Base-by-base conservation (phyloP, 2,113 vertebrate genomes). In the western clawed frog (Xenopus tropicalis) region DNA sequence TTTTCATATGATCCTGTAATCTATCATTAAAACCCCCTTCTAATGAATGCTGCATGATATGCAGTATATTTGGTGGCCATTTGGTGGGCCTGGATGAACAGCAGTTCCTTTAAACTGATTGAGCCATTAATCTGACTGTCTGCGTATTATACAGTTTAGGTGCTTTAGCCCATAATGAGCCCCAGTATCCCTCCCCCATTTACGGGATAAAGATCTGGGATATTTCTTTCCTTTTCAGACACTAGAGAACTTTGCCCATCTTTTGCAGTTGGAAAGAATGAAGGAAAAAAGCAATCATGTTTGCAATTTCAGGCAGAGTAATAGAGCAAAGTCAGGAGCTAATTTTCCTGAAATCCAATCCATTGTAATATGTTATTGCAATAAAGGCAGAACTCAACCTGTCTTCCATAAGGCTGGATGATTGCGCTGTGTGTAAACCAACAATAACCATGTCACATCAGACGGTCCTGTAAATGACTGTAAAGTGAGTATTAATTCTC, bases 271-370 rank as follows among this genome's bases (percentile, higher is more conserved):
- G 72, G 64, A 61, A 52, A 51, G 44, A 88, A 82, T 80, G 62
- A 76, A 74, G 51, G 56, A 65, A 56, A 77, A 82, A 67, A 63
- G 78, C 22, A 83, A 77, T 85, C 84, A 84, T 83, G 84, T 86
- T 90, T 91, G 90, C 90, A 91, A 88, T 89, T 89, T 90, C 87
- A 79, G 83, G 88, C 87, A 86, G 87, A 85, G 86, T 88, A 88
- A 90, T 90, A 90, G 90, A 90, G 80, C 88, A 83, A 77, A 88
- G 88, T 88, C 89, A 91, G 90, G 86, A 90, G 89, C 89, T 91
- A 90, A 91, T 91, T 91, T 88, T 89, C 88, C 86, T 90, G 90
- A 90, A 92, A 92, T 83, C n/a, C 56, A 89, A 91, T 86, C 88
- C 86, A 51, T 88, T 90, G 86, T 85, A 90, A 88, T 86, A 81